Percentiles rank a stretch among this genome's conserved stretches.
These are phyloP conservation scores for Pao palembangensis DNA, from an alignment of 2,113 vertebrate genomes.

Conservation along the genomic window DNA sequence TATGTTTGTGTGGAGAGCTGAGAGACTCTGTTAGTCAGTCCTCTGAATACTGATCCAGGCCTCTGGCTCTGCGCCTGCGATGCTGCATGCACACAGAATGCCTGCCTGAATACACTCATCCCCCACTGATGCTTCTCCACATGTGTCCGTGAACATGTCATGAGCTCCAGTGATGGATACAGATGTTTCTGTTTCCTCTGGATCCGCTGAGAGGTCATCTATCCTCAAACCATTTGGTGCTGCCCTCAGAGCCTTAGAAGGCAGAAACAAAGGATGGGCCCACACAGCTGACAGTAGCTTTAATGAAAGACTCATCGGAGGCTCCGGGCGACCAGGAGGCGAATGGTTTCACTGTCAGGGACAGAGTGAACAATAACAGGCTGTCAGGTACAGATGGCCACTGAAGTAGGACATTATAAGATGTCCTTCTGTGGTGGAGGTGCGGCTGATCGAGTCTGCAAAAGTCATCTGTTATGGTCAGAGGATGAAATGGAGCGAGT, in stretches of 20 bases:
- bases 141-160: constrained; percentile 10
- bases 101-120: constrained; percentile 27
- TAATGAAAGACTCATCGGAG: constrained; percentile 70
- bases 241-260: constrained; percentile 53
- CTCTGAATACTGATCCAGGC: constrained; percentile 18
- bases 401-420: constrained; percentile 38
- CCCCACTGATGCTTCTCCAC: constrained; percentile 40
- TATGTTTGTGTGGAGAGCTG: constrained; percentile 9
- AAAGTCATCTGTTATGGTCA: constrained; percentile 13
- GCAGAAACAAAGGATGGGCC: constrained; percentile 50
- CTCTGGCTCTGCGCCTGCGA: constrained; percentile 2
- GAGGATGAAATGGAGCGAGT: constrained; percentile 17
- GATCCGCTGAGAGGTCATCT: constrained; percentile 74
- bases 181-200: constrained; percentile 75
- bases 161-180: constrained; percentile 74
- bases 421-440: constrained; percentile 29
- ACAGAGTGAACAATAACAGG: constrained; percentile 54
- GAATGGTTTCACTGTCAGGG: constrained; percentile 40
- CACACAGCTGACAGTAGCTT: constrained; percentile 67
- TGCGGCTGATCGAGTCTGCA: constrained; percentile 19
- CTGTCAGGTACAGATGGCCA: constrained; percentile 38
- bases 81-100: constrained; percentile 12
- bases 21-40: constrained; percentile 21
- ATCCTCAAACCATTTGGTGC: constrained; percentile 78
- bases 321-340: constrained; percentile 47